These are phyloP conservation scores for Perca fluviatilis DNA, from an alignment of 2,113 vertebrate species.

Conservation along the genomic window DNA sequence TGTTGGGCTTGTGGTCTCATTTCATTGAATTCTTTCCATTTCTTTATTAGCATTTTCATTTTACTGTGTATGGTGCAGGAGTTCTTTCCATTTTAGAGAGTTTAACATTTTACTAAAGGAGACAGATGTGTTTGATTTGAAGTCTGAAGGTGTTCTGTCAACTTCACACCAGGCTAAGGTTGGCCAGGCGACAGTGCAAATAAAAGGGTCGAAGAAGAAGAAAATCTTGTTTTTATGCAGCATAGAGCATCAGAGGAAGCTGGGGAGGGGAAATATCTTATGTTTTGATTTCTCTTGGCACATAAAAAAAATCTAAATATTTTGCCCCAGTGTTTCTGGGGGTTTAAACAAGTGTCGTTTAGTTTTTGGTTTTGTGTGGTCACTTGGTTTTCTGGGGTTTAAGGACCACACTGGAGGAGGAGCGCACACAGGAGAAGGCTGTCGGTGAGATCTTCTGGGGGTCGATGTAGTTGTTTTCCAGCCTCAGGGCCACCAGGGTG, in stretches of 20 bases:
- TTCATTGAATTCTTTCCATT: slow-evolving; percentile 69
- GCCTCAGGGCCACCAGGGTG: slow-evolving; percentile 89
- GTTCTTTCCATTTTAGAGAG: slow-evolving; percentile 58
- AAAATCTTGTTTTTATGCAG: slow-evolving; percentile 1
- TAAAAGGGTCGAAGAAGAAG: slow-evolving; percentile 4
- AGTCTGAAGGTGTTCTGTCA: slow-evolving; percentile 41
- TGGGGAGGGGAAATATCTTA: neutral
- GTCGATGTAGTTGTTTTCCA: slow-evolving; percentile 95
- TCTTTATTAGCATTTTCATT: slow-evolving; percentile 55
- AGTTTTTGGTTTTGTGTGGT: slow-evolving; percentile 38
- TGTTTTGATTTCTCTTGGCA: neutral
- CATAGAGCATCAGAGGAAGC: neutral
- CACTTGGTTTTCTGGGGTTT: slow-evolving; percentile 91
- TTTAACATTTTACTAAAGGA: slow-evolving; percentile 23
- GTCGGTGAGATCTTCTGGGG: slow-evolving; percentile 87
- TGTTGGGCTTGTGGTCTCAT: slow-evolving; percentile 38
- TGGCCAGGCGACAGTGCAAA: slow-evolving; percentile 1
- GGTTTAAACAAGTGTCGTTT: slow-evolving; percentile 6
- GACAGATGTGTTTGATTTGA: slow-evolving; percentile 50
- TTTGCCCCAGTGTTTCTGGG: neutral
- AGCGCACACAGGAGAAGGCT: slow-evolving; percentile 92
- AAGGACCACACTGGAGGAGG: slow-evolving; percentile 91
- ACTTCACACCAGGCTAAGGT: slow-evolving; percentile 10
- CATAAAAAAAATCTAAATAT: slow-evolving; percentile 6
- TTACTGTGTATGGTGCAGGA: slow-evolving; percentile 35